Percentiles rank a stretch among this genome's conserved stretches.
These are phyloP conservation scores for Sparidentex hasta DNA, from an alignment of 2,797 vertebrate genomes.

Conservation along the genomic window DNA sequence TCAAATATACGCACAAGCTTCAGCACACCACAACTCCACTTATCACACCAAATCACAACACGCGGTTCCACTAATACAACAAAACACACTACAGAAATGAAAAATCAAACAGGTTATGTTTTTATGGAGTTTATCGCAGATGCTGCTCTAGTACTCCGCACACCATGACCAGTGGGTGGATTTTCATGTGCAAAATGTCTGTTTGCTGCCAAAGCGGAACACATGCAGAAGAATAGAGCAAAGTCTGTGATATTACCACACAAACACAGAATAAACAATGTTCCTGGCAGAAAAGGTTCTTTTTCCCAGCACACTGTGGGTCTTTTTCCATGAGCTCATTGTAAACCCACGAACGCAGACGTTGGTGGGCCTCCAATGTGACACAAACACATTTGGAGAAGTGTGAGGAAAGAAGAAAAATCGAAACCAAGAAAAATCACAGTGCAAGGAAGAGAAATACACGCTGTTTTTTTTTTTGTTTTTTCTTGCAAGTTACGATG, in stretches of 20 bases:
- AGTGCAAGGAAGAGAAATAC: slow-evolving; percentile 49
- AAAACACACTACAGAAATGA: slow-evolving; percentile 46
- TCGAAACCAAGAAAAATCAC: slow-evolving; percentile 54
- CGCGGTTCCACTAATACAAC: slow-evolving; percentile 63
- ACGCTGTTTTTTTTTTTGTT: slow-evolving; percentile 24
- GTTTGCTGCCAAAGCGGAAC: slow-evolving; percentile 41
- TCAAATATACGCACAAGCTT: slow-evolving; percentile 40
- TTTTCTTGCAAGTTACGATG: slow-evolving; percentile 74
- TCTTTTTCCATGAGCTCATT: slow-evolving; percentile 83
- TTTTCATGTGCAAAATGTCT: slow-evolving; percentile 40
- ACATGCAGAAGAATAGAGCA: slow-evolving; percentile 66
- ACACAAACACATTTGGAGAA: slow-evolving; percentile 76
- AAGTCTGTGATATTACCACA: slow-evolving; percentile 78
- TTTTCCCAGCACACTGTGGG: slow-evolving; percentile 78
- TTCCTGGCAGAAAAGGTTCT: slow-evolving; percentile 73
- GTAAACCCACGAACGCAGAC: slow-evolving; percentile 77
- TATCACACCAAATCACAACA: slow-evolving; percentile 65
- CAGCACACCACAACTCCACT: slow-evolving; percentile 19
- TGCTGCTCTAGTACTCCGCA: slow-evolving; percentile 52
- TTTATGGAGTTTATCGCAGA: slow-evolving; percentile 62
- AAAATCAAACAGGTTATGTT: slow-evolving; percentile 55
- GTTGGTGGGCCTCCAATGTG: slow-evolving; percentile 77
- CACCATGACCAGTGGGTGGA: background rate
- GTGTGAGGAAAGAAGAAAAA: slow-evolving; percentile 70
- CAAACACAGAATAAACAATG: slow-evolving; percentile 76